Evolutionary conservation across 2,113 vertebrate species (phyloP), one percentile per base, ranked within the genome.

Genomic region (Sylvilagus bachmani): DNA sequence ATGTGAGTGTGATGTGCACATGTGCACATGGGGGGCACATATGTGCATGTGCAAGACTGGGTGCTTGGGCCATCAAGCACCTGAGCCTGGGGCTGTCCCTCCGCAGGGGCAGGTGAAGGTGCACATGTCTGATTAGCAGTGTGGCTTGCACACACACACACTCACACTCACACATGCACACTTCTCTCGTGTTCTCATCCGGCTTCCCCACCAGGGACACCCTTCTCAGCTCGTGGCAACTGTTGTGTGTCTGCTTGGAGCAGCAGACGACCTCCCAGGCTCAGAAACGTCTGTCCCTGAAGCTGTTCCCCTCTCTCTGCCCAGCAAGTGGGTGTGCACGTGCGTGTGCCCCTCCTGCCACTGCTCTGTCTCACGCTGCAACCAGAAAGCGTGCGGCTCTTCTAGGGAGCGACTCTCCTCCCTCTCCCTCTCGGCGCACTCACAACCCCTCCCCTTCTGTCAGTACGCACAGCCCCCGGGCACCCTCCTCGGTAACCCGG

Each of bases 261-360:
- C 33, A 62, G 85, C 81, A 55, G 55, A 62, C 1, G 36, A 38
- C 44, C 33, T 21, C 44, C 77, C 5, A 24, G 62, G 10, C 90
- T 49, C 73, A 22, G n/a, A 73, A 84, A 29, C 3, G 19, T 29
- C 22, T 1, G 2, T n/a, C 31, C 92, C 8, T 1, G 5, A 22
- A 8, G 73, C 64, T 27, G 55, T 58, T 3, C 64, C 4, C 3
- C 33, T 24, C 36, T 5, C 36, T 7, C 38, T 77, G 14, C 24
- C 29, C 49, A 5, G 3, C 70, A 6, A 44, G 70, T 4, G 6
- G 4, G 33, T n/a, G 29, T 69, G 79, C 36, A 29, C 29, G n/a
- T 10, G 51, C 27, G 3, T 33, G 33, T 1, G 17, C 11, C 11
- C 9, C 0, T 58, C 4, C 4, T 14, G n/a, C 4, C 5, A 9